These are phyloP conservation scores for Philopedon plagiatum DNA, from an alignment of 2,888 invertebrate species.

Conservation along the genomic window DNA sequence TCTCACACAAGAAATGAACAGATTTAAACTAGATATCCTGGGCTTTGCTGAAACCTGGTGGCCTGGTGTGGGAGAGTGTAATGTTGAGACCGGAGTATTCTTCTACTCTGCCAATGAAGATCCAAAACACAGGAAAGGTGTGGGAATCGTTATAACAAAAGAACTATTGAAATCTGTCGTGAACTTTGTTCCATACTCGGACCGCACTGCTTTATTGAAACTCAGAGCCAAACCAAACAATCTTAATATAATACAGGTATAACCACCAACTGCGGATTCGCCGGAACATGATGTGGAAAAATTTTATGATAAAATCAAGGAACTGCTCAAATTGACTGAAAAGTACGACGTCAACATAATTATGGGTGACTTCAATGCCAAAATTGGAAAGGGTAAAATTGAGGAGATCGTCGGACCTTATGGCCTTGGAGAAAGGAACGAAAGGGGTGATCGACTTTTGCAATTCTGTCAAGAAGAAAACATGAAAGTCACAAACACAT, in stretches of 20 bases:
- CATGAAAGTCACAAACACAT: too few relatives aligned
- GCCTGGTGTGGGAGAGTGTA: constrained; percentile 3
- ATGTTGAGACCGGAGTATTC: constrained; percentile 9
- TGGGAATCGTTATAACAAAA: constrained; percentile 1
- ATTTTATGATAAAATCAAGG: too few relatives aligned
- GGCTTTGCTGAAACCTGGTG: constrained; percentile 26
- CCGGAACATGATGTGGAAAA: background rate
- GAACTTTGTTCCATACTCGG: constrained; percentile 13
- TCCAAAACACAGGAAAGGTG: constrained; percentile 20
- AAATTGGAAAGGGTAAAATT: background rate
- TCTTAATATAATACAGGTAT: background rate
- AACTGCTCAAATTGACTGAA: too few relatives aligned
- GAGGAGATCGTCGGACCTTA: background rate
- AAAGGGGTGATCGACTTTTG: constrained; percentile 22
- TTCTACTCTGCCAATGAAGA: constrained; percentile 25
- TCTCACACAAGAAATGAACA: constrained; percentile 6
- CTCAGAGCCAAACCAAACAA: background rate
- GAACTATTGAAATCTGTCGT: background rate
- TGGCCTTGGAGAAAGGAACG: too few relatives aligned
- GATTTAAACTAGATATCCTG: background rate
- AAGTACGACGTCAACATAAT: too few relatives aligned
- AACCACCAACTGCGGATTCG: background rate
- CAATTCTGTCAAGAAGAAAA: constrained; percentile 12
- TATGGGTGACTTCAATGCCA: background rate
- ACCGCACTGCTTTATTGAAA: background rate